Evolutionary conservation across 1,140 invertebrate species (phyloP).

Genomic region (Hyles vespertilio): DNA sequence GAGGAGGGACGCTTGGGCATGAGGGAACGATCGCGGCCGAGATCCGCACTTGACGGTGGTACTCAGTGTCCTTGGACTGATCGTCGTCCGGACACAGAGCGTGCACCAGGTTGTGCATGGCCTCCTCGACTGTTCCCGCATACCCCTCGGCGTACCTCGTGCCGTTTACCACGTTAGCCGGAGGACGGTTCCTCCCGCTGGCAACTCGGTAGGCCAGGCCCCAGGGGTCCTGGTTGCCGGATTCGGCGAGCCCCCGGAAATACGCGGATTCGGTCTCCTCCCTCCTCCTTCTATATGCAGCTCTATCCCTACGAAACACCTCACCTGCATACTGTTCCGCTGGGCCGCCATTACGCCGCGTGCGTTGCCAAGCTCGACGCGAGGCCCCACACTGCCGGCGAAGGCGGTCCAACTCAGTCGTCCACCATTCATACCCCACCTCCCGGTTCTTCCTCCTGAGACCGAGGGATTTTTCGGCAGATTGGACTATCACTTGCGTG

Average conservation of each 20-base stretch:
- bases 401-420: conserved; percentile 18
- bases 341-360: conserved; percentile 7
- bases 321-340: conserved; percentile 10
- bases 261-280: conserved; percentile 16
- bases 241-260: conserved; percentile 18
- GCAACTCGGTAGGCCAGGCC: conserved; percentile 27
- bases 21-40: conserved; percentile 9
- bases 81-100: conserved; percentile 29
- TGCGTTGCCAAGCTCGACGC: conserved; percentile 24
- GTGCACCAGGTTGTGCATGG: conserved; percentile 23
- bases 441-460: background rate
- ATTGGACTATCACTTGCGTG: no score
- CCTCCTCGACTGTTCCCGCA: conserved; percentile 14
- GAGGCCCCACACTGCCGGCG: conserved; percentile 7
- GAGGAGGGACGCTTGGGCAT: conserved; percentile 3
- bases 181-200: conserved; percentile 16
- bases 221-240: conserved; percentile 34
- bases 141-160: conserved; percentile 14
- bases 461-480: no score
- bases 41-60: conserved; percentile 16
- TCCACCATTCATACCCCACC: conserved; percentile 33
- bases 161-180: conserved; percentile 22
- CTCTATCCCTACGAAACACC: conserved; percentile 5
- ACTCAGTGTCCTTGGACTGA: conserved; percentile 8
- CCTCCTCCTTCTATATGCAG: conserved; percentile 22